A percentile compares a stretch with the other conserved stretches of the same genome.
Evolutionary conservation across 2,797 vertebrate genomes (phyloP).

Genomic region (Psittacula derbiana): DNA sequence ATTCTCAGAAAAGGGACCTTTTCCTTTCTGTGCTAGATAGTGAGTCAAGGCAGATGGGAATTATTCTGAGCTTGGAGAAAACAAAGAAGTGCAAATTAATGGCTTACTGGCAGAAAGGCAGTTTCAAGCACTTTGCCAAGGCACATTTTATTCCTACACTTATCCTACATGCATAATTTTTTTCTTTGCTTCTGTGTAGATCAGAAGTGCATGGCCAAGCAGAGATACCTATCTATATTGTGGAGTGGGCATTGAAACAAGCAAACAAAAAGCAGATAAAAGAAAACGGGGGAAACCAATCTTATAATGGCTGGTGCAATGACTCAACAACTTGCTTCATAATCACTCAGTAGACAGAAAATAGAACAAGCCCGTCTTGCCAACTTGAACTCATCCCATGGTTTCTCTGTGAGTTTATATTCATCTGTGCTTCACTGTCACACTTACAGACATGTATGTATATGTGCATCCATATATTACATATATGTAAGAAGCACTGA

Average conservation of each 20-base stretch:
- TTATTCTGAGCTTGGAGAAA: conserved; percentile 70
- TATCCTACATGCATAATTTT: not conserved
- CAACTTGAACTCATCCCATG: not conserved
- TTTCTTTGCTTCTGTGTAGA: not conserved
- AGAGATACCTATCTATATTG: not conserved
- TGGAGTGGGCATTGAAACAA: not conserved
- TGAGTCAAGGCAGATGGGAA: conserved; percentile 63
- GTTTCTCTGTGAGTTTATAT: not conserved
- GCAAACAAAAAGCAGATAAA: not conserved
- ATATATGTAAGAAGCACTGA: accelerated
- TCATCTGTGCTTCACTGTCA: not conserved
- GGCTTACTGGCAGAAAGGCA: conserved; percentile 57
- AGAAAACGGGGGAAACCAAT: not conserved
- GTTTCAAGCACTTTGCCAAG: conserved; percentile 46
- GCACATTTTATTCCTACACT: conserved; percentile 54
- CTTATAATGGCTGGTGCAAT: not conserved
- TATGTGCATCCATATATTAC: accelerated
- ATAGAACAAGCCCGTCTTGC: not conserved
- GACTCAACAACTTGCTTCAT: not conserved
- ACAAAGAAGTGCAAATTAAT: conserved; percentile 69
- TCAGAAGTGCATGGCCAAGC: not conserved
- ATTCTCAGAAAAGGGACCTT: conserved; percentile 32
- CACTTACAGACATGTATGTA: accelerated
- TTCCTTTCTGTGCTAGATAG: conserved; percentile 43
- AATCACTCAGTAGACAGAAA: not conserved